phyloP scores from a whole-genome alignment of 2,888 invertebrate species.

The Zygogramma bicolorata region DNA sequence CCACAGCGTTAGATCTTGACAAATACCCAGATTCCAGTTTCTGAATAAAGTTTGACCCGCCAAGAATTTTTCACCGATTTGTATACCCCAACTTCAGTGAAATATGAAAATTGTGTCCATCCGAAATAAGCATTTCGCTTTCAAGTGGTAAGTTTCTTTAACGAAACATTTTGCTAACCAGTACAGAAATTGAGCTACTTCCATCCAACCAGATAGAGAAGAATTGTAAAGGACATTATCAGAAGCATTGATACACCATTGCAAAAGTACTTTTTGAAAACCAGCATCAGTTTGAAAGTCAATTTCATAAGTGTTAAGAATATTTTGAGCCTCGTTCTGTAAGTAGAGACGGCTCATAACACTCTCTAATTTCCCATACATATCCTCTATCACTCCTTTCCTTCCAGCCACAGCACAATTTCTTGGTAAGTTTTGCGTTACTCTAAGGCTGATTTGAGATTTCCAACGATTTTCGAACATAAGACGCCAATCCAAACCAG shows the following conservation, averaged over 20 bases:
- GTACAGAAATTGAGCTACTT: slow-evolving; percentile 35
- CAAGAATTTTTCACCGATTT: slow-evolving; percentile 11
- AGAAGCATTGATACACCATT: slow-evolving; percentile 27
- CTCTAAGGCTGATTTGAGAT: slow-evolving; percentile 9
- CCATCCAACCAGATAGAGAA: slow-evolving; percentile 45
- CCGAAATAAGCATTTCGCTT: slow-evolving; percentile 40
- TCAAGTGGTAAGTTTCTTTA: slow-evolving; percentile 20
- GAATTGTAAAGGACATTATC: slow-evolving; percentile 38
- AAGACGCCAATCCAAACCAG: slow-evolving; percentile 37
- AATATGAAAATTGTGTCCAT: slow-evolving; percentile 43
- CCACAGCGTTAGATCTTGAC: background rate
- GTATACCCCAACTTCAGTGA: slow-evolving; percentile 33
- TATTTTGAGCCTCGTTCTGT: slow-evolving; percentile 40
- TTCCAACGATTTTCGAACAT: slow-evolving; percentile 39
- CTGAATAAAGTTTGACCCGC: slow-evolving; percentile 20
- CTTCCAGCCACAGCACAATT: slow-evolving; percentile 32
- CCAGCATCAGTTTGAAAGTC: slow-evolving; percentile 45
- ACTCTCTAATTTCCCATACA: slow-evolving; percentile 31
- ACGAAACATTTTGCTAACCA: slow-evolving; percentile 41
- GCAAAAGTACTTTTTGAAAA: slow-evolving; percentile 37
- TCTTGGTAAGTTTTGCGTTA: slow-evolving; percentile 23
- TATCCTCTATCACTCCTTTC: slow-evolving; percentile 30
- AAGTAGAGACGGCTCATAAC: slow-evolving; percentile 16
- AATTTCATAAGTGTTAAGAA: slow-evolving; percentile 37
- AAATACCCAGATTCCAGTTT: slow-evolving; percentile 13